A percentile compares a stretch with the other conserved stretches of the same genome.
These are phyloP conservation scores for Catostomus latipinnis DNA, from an alignment of 2,797 vertebrate genomes.

Conservation along the genomic window DNA sequence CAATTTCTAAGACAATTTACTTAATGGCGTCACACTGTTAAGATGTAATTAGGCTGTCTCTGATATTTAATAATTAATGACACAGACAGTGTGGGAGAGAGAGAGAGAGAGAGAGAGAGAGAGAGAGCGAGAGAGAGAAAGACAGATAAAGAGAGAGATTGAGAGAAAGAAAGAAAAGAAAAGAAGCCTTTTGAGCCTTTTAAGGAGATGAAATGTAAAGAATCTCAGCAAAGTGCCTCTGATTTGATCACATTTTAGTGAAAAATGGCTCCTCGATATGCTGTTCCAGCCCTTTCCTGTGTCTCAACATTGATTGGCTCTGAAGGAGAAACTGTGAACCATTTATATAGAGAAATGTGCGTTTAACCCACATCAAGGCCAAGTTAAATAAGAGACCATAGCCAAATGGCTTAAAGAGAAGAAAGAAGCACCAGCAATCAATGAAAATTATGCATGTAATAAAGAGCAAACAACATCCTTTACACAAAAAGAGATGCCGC, in stretches of 20 bases:
- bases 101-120: background rate
- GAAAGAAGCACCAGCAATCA: background rate
- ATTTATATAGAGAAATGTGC: background rate
- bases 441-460: background rate
- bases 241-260: background rate
- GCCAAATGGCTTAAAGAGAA: slow-evolving; percentile 13
- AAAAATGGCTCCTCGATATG: background rate
- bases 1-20: slow-evolving; percentile 46
- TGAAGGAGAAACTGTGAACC: background rate
- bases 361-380: slow-evolving; percentile 6
- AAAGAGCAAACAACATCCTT: slow-evolving; percentile 10
- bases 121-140: background rate
- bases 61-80: slow-evolving; percentile 38
- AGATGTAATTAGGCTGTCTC: slow-evolving; percentile 41
- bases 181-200: background rate
- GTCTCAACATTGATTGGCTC: background rate
- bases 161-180: too few species aligned
- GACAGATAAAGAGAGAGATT: too few species aligned
- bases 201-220: slow-evolving; percentile 17
- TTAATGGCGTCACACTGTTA: slow-evolving; percentile 43
- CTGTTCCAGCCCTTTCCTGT: background rate
- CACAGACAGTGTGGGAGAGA: slow-evolving; percentile 24
- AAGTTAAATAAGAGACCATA: slow-evolving; percentile 11
- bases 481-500: slow-evolving; percentile 31
- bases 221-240: slow-evolving; percentile 1